Evolutionary conservation across 2,888 invertebrate species (phyloP), one percentile per base, ranked within the genome.

Genomic region (Automeris io): DNA sequence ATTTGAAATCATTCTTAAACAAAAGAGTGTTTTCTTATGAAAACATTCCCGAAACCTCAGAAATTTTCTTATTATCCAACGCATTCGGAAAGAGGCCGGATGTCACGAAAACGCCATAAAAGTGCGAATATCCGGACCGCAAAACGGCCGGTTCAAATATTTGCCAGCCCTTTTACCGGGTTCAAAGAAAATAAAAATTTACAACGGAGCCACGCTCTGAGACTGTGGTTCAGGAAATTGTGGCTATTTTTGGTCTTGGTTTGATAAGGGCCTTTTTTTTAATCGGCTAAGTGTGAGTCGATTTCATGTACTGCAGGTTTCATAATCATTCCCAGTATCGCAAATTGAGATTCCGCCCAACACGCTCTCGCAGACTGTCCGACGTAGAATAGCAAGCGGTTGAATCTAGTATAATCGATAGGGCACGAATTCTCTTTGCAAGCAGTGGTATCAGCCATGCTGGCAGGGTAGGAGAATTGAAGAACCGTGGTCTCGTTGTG

Each of bases 61-160:
- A 29, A 29, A 2, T 16, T 13, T 29, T n/a, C 16, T 29, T 16
- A 29, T 29, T 16, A 29, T 16, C n/a, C 29, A 16, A 3, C 16
- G 16, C 29, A 29, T 29, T 16, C 29, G 29, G 1, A 16, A 16
- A 29, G n/a, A 16, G 29, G 13, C 29, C 29, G 29, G 29, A 29
- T 29, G 29, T 29, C 29, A 29, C 29, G 29, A 16, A 29, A 16
- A n/a, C 29, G 2, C 29, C 16, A 29, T 29, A 29, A 29, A 29
- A 16, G 29, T 13, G 16, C 29, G 29, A 16, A 29, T 29, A 29
- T 29, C 29, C 16, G 16, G 16, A 29, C 16, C 29, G 29, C 16
- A 2, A 2, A 29, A 29, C n/a, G 13, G 16, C 29, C 29, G 16
- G 22, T 16, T 16, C 29, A 16, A 29, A 29, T 29, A 29, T 16